phyloP scores from a whole-genome alignment of 2,888 invertebrate genomes.

The Dolomedes plantarius region DNA sequence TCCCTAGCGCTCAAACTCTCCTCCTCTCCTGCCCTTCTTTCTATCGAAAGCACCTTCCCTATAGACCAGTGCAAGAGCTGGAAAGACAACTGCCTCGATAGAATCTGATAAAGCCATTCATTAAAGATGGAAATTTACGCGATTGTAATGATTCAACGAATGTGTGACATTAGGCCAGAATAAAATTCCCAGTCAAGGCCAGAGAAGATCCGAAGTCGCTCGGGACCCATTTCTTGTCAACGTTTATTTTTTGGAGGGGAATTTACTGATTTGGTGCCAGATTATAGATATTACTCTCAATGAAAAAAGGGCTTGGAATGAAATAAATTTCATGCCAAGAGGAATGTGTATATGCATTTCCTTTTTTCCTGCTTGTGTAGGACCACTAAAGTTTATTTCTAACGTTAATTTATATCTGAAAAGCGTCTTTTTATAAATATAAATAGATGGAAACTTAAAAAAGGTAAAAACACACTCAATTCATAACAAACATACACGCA shows the following conservation, averaged over 20 bases:
- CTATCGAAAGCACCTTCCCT: conserved; percentile 20
- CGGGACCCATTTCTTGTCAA: too few species aligned
- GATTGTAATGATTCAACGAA: neutral
- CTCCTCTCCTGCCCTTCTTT: neutral
- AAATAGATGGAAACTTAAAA: too few species aligned
- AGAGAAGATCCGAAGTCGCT: too few species aligned
- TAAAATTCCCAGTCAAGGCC: too few species aligned
- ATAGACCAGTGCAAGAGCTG: conserved; percentile 20
- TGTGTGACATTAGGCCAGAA: neutral
- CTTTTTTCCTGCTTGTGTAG: too few species aligned
- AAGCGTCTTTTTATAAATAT: too few species aligned
- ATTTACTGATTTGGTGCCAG: neutral
- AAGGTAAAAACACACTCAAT: too few species aligned
- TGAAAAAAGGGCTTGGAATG: too few species aligned
- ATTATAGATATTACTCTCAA: neutral
- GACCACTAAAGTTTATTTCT: too few species aligned
- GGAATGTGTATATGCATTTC: neutral
- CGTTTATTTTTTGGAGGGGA: neutral
- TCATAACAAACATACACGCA: too few species aligned
- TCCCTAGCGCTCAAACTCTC: neutral
- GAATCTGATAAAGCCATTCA: conserved; percentile 21
- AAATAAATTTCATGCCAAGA: neutral
- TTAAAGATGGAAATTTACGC: conserved; percentile 25
- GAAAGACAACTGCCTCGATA: neutral
- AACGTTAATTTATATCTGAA: too few species aligned